Conservation (phyloP, 2,888 invertebrate genomes). For the Helleia helle region DNA sequence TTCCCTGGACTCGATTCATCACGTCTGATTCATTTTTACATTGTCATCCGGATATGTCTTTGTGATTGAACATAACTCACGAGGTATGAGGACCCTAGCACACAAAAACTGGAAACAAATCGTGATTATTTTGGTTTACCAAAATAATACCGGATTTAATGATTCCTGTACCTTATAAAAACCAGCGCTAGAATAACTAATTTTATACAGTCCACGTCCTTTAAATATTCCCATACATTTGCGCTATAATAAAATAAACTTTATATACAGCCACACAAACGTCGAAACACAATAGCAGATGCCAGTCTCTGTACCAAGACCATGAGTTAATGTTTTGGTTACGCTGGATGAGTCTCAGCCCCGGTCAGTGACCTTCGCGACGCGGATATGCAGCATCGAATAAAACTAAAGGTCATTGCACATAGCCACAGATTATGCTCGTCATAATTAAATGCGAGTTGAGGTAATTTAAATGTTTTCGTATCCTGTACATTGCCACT, state of each 20-base stretch:
- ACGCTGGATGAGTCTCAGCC: slow-evolving; percentile 51
- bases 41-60: slow-evolving; percentile 31
- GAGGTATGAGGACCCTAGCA: no score
- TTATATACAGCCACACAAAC: background rate
- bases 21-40: slow-evolving; percentile 51
- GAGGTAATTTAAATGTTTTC: no score
- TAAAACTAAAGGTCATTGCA: slow-evolving; percentile 6
- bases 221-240: slow-evolving; percentile 2
- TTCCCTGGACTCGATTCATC: slow-evolving; percentile 44
- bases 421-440: no score
- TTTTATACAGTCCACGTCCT: slow-evolving; percentile 7
- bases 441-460: no score
- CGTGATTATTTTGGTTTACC: no score
- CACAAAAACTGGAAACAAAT: no score
- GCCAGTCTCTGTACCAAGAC: background rate
- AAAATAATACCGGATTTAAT: no score
- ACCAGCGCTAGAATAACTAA: slow-evolving; percentile 7
- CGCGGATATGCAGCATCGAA: slow-evolving; percentile 29
- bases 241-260: background rate
- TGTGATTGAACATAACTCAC: slow-evolving; percentile 18
- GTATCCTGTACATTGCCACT: no score
- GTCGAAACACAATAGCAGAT: slow-evolving; percentile 1
- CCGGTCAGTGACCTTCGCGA: slow-evolving; percentile 62
- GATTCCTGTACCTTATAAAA: no score
- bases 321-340: slow-evolving; percentile 33